Evolutionary conservation across 1,140 invertebrate genomes (phyloP).

Genomic region (Drosophila pandora): DNA sequence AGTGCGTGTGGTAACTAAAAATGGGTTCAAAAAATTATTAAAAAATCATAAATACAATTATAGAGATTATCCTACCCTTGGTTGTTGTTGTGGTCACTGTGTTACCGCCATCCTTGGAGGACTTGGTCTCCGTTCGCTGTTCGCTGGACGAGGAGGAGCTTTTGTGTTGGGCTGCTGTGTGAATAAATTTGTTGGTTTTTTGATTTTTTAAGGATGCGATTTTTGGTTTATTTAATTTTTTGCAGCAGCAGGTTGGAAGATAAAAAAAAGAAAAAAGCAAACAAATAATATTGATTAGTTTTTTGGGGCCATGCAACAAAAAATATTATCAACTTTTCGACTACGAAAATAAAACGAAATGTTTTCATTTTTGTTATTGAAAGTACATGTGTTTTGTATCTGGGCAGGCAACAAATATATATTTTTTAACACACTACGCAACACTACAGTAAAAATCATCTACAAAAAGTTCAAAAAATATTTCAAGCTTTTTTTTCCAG

Average conservation of each 20-base stretch:
- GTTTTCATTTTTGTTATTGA: slow-evolving; percentile 4
- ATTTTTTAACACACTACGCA: slow-evolving; percentile 29
- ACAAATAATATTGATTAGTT: slow-evolving; percentile 60
- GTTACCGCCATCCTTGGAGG: slow-evolving; percentile 80
- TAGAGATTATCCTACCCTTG: slow-evolving; percentile 59
- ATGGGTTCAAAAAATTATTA: slow-evolving; percentile 47
- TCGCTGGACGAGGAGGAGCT: slow-evolving; percentile 78
- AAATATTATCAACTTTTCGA: slow-evolving; percentile 26
- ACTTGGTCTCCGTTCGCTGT: slow-evolving; percentile 76
- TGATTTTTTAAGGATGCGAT: slow-evolving; percentile 59
- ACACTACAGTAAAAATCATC: slow-evolving; percentile 21
- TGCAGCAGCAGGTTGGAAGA: slow-evolving; percentile 41
- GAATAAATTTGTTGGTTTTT: slow-evolving; percentile 60
- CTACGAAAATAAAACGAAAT: slow-evolving; percentile 4
- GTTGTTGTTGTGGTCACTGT: slow-evolving; percentile 83
- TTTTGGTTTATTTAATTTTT: slow-evolving; percentile 39
- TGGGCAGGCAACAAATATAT: slow-evolving; percentile 29
- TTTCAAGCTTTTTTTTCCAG: slow-evolving; percentile 3
- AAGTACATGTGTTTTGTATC: slow-evolving; percentile 47
- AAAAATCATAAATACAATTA: slow-evolving; percentile 2
- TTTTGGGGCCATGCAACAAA: slow-evolving; percentile 58
- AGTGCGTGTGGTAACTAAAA: slow-evolving; percentile 87
- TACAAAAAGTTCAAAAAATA: slow-evolving; percentile 12
- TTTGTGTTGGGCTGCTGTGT: slow-evolving; percentile 80
- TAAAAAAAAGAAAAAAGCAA: slow-evolving; percentile 64